phyloP scores from a whole-genome alignment of 2,113 vertebrate species.

The Typhlomys cinereus region DNA sequence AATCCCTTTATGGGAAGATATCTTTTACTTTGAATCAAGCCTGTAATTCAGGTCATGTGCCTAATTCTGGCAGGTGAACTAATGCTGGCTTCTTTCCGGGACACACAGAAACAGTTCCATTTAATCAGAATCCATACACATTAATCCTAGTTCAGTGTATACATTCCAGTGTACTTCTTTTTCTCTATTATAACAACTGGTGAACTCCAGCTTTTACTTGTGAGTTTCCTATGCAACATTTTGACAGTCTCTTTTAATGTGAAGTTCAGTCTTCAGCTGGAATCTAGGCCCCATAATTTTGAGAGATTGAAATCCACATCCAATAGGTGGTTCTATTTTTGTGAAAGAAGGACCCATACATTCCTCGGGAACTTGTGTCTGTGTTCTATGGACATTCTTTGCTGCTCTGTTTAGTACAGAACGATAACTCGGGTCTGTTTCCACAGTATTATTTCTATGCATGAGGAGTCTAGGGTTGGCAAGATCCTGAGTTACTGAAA shows the following conservation, averaged over 20 bases:
- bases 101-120: neutral
- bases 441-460: neutral
- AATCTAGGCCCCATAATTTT: slow-evolving; percentile 11
- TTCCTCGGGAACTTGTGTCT: slow-evolving; percentile 2
- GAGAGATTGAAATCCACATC: slow-evolving; percentile 51
- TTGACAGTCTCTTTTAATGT: slow-evolving; percentile 46
- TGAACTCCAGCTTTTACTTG: neutral
- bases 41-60: slow-evolving; percentile 10
- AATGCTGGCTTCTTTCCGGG: neutral
- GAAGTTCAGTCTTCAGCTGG: neutral
- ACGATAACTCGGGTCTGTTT: neutral
- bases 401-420: neutral
- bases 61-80: neutral
- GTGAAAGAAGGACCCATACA: slow-evolving; percentile 1
- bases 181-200: neutral
- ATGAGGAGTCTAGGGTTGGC: neutral
- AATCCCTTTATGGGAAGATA: neutral
- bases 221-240: slow-evolving; percentile 3
- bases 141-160: neutral
- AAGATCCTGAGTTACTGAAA: neutral
- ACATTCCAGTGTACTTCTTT: neutral
- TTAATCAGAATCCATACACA: neutral
- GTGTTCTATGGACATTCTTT: neutral
- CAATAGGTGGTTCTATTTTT: slow-evolving; percentile 14
- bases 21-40: slow-evolving; percentile 6